Conservation (phyloP, 2,113 vertebrate species). For the Erinaceus europaeus region DNA sequence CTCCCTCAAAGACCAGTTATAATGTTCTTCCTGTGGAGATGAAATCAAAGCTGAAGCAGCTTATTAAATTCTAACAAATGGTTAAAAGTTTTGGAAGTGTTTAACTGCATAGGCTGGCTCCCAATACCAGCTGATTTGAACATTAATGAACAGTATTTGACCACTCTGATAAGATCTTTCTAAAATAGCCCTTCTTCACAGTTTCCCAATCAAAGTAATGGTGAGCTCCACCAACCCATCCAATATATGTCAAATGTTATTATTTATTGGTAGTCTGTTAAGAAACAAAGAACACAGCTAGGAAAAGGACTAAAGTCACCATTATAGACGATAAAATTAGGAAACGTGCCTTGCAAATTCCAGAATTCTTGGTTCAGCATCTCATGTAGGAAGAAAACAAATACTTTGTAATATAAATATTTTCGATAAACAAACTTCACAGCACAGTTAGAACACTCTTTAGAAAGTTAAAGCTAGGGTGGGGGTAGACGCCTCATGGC, state of each 20-base stretch:
- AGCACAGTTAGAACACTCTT: background rate
- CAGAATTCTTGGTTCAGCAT: background rate
- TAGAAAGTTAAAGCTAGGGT: too few relatives aligned
- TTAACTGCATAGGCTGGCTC: too few relatives aligned
- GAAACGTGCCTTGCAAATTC: background rate
- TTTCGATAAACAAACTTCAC: background rate
- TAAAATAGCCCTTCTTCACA: slow-evolving; percentile 12
- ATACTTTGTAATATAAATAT: background rate
- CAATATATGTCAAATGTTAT: background rate
- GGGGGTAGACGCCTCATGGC: too few relatives aligned
- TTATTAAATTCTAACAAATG: background rate
- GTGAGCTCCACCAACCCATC: background rate
- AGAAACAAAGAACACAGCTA: background rate
- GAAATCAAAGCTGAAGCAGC: slow-evolving; percentile 16
- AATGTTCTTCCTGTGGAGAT: background rate
- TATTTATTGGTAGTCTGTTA: background rate
- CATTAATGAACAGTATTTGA: background rate
- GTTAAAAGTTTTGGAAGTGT: background rate
- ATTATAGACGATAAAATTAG: background rate
- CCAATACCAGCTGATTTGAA: too few relatives aligned
- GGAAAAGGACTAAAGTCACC: background rate
- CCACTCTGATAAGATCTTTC: background rate
- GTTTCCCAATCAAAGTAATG: background rate
- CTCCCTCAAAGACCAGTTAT: background rate
- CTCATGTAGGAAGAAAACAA: background rate